Evolutionary conservation across 2,888 invertebrate species (phyloP), one percentile per base, ranked within the genome.

Genomic region (Pandemis corylana): DNA sequence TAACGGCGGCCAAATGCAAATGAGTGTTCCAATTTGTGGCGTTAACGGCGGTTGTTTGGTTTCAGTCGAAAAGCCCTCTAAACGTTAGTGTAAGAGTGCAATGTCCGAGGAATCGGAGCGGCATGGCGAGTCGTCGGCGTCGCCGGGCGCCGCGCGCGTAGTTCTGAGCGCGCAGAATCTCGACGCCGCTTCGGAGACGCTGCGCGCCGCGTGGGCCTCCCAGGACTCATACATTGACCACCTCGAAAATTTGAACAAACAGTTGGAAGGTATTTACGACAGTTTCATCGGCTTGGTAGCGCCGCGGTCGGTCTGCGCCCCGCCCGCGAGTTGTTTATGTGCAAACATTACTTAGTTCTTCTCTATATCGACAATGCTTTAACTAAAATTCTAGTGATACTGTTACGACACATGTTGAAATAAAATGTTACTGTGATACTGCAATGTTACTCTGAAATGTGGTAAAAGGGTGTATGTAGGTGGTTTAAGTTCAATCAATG

Each of bases 211-310:
- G 86, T 97, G 97, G 97, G 95, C 95, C 90, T 95, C 95, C 90
- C 97, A 97, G 95, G 97, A 97, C 93, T 95, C 95, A 87, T 97
- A 96, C 95, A 95, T 97, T 93, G 96, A 96, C 89, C 95, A 95
- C 86, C 95, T 97, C 91, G 97, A 97, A 95, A 94, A 96, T 82
- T 96, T 96, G 94, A 95, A 96, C 91, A 95, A 96, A 94, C 95
- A 95, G 95, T 96, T 96, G 96, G 97, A 97, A 96, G 97, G 97
- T 97, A 97, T 95, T 95, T 93, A 94, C 90, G 92, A 90, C 90
- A 92, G 91, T 91, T 85, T 81, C 83, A 83, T 88, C 92, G 92
- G 89, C 92, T 92, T 91, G 90, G 90, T 93, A 92, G 93, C 89
- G 95, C 82, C 76, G 84, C 86, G 89, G 89, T 88, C 87, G 90